Conservation (phyloP, 2,797 vertebrate genomes). For the Mormyrops attenuatus region DNA sequence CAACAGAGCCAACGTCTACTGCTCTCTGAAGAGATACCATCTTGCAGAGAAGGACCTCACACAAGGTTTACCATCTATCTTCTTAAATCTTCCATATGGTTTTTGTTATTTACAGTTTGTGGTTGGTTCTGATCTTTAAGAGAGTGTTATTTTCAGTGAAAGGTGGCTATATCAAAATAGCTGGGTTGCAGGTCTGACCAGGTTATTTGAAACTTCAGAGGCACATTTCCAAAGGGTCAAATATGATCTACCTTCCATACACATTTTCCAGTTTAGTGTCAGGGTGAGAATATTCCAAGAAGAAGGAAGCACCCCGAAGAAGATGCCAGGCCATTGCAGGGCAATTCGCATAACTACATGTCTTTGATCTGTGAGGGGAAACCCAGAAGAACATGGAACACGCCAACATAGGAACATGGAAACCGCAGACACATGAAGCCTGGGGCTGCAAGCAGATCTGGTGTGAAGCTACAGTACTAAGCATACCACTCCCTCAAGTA, state of each 20-base stretch:
- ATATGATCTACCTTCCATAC: neutral
- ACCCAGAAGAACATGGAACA: neutral
- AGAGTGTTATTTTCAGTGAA: neutral
- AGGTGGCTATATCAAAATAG: neutral
- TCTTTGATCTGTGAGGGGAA: neutral
- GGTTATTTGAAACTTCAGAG: neutral
- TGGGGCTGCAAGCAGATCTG: neutral
- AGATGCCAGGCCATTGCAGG: neutral
- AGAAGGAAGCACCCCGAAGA: neutral
- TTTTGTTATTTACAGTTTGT: neutral
- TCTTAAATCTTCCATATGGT: neutral
- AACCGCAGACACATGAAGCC: neutral
- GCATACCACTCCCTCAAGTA: neutral
- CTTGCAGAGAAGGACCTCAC: slow-evolving; percentile 57
- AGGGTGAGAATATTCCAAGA: neutral
- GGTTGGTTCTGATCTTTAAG: neutral
- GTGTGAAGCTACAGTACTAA: neutral
- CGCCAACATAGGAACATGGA: neutral
- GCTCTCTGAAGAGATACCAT: slow-evolving; percentile 55
- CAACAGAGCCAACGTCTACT: slow-evolving; percentile 59
- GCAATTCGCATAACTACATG: neutral
- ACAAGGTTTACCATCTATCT: slow-evolving; percentile 47
- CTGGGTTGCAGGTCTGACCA: neutral
- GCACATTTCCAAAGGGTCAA: neutral
- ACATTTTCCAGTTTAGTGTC: neutral